Conservation (phyloP, 2,797 vertebrate genomes). For the Tragelaphus oryx region DNA sequence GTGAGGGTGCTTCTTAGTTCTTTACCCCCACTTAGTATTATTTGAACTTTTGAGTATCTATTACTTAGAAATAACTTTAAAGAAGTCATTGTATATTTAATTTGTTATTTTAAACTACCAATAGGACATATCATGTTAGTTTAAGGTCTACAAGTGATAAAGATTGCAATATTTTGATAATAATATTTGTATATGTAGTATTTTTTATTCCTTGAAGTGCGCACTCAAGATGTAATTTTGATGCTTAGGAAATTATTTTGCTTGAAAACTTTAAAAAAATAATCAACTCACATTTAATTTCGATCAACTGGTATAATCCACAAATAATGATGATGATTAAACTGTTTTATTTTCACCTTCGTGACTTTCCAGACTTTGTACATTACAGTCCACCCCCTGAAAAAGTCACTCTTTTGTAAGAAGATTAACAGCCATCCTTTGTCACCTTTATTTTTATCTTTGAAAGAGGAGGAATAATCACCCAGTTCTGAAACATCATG, state of each 20-base stretch:
- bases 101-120: background rate
- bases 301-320: background rate
- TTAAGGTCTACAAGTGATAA: constrained; percentile 17
- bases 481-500: constrained; percentile 14
- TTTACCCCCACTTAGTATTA: background rate
- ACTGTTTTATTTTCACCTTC: constrained; percentile 25
- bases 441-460: constrained; percentile 61
- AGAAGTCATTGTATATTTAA: background rate
- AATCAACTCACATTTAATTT: constrained; percentile 25
- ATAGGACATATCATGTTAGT: background rate
- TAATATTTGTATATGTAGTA: background rate
- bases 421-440: constrained; percentile 36
- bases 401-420: constrained; percentile 44
- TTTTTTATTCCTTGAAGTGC: constrained; percentile 22
- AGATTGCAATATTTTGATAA: background rate
- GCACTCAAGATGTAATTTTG: constrained; percentile 12
- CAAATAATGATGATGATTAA: constrained; percentile 53
- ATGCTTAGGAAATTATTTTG: constrained; percentile 22
- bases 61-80: background rate
- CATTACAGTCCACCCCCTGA: constrained; percentile 21
- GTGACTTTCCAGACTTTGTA: constrained; percentile 58
- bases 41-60: background rate
- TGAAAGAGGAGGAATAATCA: constrained; percentile 40
- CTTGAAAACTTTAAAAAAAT: constrained; percentile 5
- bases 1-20: background rate